Evolutionary conservation across 1,140 invertebrate species (phyloP), one percentile per base, ranked within the genome.

Genomic region (Wasmannia auropunctata): DNA sequence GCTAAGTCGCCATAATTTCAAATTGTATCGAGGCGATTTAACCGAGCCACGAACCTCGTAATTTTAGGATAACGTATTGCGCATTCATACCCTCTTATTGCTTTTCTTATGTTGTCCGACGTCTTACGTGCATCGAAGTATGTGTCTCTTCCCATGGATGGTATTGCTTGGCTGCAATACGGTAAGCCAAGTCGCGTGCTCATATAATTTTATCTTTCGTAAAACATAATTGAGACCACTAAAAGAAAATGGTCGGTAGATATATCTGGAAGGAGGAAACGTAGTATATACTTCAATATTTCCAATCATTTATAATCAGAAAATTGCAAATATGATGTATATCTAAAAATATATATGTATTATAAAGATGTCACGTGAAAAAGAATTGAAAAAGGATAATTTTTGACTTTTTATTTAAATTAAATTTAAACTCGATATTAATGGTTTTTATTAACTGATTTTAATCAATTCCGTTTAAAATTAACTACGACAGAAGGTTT

Each of bases 11-110:
- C 74, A 80, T 86, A 88, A 86, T 79, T 88, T 69, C 43, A 85
- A 63, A 86, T 80, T 65, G 76, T 86, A 81, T 86, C 70, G 69
- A 58, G 60, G 34, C 87, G 87, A 86, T 88, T 86, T 86, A 86
- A 83, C 76, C 60, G 40, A 62, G 11, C 37, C 31, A 56, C 75
- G 22, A 79, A 54, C 28, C 63, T 37, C 76, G 37, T 86, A 86
- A 86, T 65, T 88, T 37, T 75, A n/a, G 60, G 10, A 81, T 81
- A 88, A 86, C n/a, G 56, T 62, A 74, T 60, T 37, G 25, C 43
- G 40, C 43, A 46, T 85, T 84, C 28, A 76, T 62, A 19, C 22
- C 5, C 31, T 62, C 31, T 79, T 67, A 72, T n/a, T 28, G 85
- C 31, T 72, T 72, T 54, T 49, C 56, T 79, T 46, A 67, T 56